These are phyloP conservation scores for Asteroscopus sphinx DNA, from an alignment of 2,888 invertebrate genomes.

Conservation along the genomic window DNA sequence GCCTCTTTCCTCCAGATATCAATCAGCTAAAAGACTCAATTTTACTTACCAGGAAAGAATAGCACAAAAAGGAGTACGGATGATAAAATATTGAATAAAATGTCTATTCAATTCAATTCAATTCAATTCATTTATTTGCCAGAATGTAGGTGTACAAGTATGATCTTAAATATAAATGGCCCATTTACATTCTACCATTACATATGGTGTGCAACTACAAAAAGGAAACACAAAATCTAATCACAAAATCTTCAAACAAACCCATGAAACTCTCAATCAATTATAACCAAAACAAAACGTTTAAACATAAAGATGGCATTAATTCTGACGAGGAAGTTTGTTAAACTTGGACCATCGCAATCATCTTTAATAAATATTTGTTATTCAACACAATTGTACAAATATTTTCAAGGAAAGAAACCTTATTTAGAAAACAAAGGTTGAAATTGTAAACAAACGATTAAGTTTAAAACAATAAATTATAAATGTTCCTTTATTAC, in stretches of 20 bases:
- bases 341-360: constrained; percentile 22
- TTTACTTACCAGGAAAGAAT: background rate
- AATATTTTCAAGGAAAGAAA: constrained; percentile 24
- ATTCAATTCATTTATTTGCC: too few species aligned
- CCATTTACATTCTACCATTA: too few species aligned
- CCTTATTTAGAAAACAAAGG: constrained; percentile 4
- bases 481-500: background rate
- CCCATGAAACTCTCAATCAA: constrained; percentile 20
- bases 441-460: constrained; percentile 3
- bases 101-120: too few species aligned
- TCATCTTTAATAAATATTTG: constrained; percentile 21
- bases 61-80: background rate
- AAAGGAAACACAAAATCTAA: constrained; percentile 1
- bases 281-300: constrained; percentile 19
- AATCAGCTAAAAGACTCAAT: too few species aligned
- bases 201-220: too few species aligned
- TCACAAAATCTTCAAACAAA: constrained; percentile 5
- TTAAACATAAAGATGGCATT: constrained; percentile 13
- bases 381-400: constrained; percentile 11
- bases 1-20: too few species aligned
- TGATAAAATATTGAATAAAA: constrained; percentile 15
- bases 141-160: too few species aligned
- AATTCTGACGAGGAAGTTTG: constrained; percentile 27
- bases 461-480: constrained; percentile 1
- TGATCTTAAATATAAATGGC: too few species aligned